A percentile compares a stretch with the other conserved stretches of the same genome.
These are phyloP conservation scores for Phenganax stokvisi DNA, from an alignment of 92 coral and sea anemone species.

Conservation along the genomic window DNA sequence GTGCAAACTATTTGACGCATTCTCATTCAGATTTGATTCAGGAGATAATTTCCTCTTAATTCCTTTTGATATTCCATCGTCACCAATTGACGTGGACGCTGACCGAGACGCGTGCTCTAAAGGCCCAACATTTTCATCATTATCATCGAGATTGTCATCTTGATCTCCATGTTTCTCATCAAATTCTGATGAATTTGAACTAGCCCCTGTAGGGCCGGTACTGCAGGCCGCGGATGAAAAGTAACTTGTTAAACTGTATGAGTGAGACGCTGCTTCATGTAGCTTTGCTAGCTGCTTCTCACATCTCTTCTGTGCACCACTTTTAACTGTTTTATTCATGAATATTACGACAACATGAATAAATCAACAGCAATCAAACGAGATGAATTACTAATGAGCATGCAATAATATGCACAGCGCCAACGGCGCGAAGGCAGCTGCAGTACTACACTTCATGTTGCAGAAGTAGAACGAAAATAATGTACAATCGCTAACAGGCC, in stretches of 20 bases:
- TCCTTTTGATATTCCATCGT: neutral
- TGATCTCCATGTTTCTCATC: no score
- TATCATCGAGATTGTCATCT: neutral
- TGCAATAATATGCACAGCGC: slow-evolving; percentile 12
- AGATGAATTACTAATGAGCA: neutral
- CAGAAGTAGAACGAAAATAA: neutral
- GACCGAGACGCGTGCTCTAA: slow-evolving; percentile 12
- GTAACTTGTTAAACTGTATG: neutral
- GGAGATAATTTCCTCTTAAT: slow-evolving; percentile 19
- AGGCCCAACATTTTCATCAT: neutral
- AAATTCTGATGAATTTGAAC: no score
- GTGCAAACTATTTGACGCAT: neutral
- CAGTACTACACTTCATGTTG: neutral
- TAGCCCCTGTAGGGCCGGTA: no score
- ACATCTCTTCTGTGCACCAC: slow-evolving; percentile 20
- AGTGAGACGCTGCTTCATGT: slow-evolving; percentile 2
- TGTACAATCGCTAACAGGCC: slow-evolving; percentile 1
- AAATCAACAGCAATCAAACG: neutral
- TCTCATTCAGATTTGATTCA: neutral
- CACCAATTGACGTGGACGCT: neutral
- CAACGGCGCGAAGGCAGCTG: neutral
- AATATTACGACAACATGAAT: neutral
- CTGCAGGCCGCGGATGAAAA: neutral
- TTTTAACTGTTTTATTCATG: slow-evolving; percentile 12
- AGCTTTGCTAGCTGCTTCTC: slow-evolving; percentile 2